Conservation (phyloP, 1,140 invertebrate genomes). For the Papilio aristodemus region DNA sequence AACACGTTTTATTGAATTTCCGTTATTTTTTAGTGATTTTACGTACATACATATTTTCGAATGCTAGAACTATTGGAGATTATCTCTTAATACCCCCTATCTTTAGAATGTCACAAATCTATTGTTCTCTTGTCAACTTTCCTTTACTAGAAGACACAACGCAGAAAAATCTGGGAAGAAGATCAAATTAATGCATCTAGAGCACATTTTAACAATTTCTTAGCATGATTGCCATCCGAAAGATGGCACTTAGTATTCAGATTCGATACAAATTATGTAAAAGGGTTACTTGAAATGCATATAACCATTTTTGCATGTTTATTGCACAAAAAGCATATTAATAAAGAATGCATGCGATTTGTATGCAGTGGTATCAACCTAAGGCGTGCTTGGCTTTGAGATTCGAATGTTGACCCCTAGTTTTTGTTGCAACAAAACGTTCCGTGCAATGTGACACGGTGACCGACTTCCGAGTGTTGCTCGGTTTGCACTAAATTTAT, state of each 20-base stretch:
- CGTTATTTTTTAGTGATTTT: too few species aligned
- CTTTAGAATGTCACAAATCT: too few species aligned
- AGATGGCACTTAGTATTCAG: not conserved
- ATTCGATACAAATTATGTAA: not conserved
- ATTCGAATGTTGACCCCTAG: conserved; percentile 13
- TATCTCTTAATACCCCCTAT: too few species aligned
- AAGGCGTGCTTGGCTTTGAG: not conserved
- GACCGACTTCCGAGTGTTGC: conserved; percentile 22
- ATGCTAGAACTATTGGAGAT: too few species aligned
- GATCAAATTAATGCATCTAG: too few species aligned
- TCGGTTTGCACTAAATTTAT: conserved; percentile 26
- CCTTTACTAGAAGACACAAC: too few species aligned
- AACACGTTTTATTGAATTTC: too few species aligned
- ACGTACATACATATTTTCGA: too few species aligned
- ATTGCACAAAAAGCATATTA: not conserved
- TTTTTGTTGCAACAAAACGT: conserved; percentile 12
- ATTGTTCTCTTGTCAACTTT: too few species aligned
- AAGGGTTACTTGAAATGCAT: not conserved
- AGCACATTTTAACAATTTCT: too few species aligned
- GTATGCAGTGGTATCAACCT: not conserved
- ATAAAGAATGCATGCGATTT: not conserved
- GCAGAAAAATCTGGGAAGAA: too few species aligned
- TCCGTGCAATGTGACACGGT: not conserved
- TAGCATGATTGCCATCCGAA: not conserved
- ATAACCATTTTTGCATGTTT: not conserved